Conservation (phyloP, 1,140 invertebrate species). For the Leguminivora glycinivorella region DNA sequence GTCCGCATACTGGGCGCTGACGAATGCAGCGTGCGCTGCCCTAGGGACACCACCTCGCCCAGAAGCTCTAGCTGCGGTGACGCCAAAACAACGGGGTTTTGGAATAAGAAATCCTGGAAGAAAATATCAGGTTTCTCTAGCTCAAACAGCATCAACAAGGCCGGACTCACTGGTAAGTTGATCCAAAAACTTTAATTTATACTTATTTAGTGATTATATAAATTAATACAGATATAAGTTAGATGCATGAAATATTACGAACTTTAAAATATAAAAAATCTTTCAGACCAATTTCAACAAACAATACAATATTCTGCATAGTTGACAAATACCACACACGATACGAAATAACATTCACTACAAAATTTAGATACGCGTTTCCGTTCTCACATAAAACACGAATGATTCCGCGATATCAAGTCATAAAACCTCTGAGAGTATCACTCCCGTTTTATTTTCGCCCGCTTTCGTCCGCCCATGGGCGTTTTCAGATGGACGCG, state of each 20-base stretch:
- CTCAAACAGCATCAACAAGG: slow-evolving; percentile 83
- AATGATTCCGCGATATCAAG: slow-evolving; percentile 59
- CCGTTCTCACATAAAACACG: slow-evolving; percentile 56
- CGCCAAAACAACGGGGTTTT: slow-evolving; percentile 80
- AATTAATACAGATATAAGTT: neutral
- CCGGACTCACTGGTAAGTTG: slow-evolving; percentile 81
- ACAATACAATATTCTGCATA: slow-evolving; percentile 40
- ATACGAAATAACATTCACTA: slow-evolving; percentile 32
- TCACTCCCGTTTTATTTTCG: slow-evolving; percentile 55
- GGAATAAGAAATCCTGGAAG: slow-evolving; percentile 87
- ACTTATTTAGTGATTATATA: neutral
- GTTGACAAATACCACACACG: slow-evolving; percentile 38
- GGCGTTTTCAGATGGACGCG: slow-evolving; percentile 75
- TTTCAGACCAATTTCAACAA: neutral
- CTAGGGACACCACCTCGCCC: slow-evolving; percentile 59
- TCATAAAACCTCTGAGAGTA: slow-evolving; percentile 57
- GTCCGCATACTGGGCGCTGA: slow-evolving; percentile 69
- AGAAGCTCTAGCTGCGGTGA: slow-evolving; percentile 74
- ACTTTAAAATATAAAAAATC: neutral
- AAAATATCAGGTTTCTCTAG: slow-evolving; percentile 86
- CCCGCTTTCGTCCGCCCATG: slow-evolving; percentile 67
- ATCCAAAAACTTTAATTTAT: neutral
- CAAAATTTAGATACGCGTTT: slow-evolving; percentile 47
- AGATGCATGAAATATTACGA: slow-evolving; percentile 1
- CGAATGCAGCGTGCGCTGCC: slow-evolving; percentile 60